Conservation (phyloP, 1,140 invertebrate genomes). For the Zeugodacus cucurbitae region DNA sequence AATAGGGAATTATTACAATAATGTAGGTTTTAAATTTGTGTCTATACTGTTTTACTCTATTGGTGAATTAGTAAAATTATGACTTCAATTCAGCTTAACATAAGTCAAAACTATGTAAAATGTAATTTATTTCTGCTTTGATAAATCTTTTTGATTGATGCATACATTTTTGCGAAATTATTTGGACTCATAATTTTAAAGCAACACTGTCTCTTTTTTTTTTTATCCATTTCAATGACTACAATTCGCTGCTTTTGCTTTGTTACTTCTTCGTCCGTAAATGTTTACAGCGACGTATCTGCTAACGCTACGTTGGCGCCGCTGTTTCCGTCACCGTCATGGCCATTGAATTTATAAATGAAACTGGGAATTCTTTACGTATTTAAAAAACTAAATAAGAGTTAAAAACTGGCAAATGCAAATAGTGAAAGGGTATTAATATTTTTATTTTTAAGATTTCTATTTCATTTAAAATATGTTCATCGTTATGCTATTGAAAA, state of each 20-base stretch:
- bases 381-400: neutral
- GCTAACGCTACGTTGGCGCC: neutral
- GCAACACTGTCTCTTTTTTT: constrained; percentile 27
- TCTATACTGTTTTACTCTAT: neutral
- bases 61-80: no score
- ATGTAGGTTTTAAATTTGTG: neutral
- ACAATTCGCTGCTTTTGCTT: neutral
- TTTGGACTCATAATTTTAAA: neutral
- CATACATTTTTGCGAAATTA: neutral
- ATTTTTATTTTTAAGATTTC: neutral
- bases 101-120: neutral
- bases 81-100: no score
- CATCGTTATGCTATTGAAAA: no score
- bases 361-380: constrained; percentile 30
- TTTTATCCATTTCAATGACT: neutral
- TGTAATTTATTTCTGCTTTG: no score
- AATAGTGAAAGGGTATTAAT: neutral
- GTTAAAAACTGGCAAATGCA: neutral
- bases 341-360: constrained; percentile 62
- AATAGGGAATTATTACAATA: neutral
- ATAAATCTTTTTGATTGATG: neutral
- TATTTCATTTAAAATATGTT: neutral
- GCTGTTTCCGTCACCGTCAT: constrained; percentile 59
- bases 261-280: neutral
- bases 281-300: neutral